Evolutionary conservation across 2,113 vertebrate genomes (phyloP).

Genomic region (Sorex araneus): DNA sequence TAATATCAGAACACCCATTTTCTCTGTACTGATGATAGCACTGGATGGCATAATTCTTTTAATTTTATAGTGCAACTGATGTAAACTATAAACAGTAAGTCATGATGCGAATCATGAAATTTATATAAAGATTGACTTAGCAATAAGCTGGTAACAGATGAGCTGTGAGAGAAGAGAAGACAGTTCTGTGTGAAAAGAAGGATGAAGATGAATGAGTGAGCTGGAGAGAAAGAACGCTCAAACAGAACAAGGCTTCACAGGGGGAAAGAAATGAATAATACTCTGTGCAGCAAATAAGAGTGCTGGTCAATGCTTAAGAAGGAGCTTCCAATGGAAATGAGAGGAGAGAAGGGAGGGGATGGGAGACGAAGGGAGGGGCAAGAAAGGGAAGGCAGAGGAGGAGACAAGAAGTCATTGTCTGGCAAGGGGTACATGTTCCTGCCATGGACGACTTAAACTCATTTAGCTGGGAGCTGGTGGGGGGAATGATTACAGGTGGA

Average conservation of each 20-base stretch:
- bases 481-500: no score
- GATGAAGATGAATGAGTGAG: background rate
- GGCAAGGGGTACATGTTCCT: no score
- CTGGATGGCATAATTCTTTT: no score
- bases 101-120: no score
- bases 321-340: no score
- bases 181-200: background rate
- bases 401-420: background rate
- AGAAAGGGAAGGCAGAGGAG: no score
- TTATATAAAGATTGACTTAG: background rate
- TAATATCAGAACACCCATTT: background rate
- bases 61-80: background rate
- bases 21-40: background rate
- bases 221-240: background rate
- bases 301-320: background rate
- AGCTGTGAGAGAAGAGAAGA: background rate
- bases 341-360: no score
- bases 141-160: background rate
- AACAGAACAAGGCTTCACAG: background rate
- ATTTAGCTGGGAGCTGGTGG: no score
- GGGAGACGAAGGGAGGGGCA: no score
- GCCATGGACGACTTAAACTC: no score
- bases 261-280: no score
- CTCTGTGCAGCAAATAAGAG: fast-evolving
- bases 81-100: no score